A percentile compares a stretch with the other conserved stretches of the same genome.
Evolutionary conservation across 2,797 vertebrate genomes (phyloP).

Genomic region (Melanotaenia boesemani): DNA sequence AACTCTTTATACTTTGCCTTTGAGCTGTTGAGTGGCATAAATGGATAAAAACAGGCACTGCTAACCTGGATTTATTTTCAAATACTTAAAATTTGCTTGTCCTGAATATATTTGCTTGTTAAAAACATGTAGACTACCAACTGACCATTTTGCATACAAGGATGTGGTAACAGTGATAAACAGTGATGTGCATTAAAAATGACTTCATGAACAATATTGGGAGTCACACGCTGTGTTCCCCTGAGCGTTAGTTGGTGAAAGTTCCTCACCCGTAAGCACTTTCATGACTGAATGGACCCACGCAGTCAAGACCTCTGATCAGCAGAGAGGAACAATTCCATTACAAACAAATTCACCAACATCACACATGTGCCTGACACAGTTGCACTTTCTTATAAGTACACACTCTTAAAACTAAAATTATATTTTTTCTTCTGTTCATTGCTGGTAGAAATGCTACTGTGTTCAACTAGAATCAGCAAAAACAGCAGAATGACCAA

Average conservation of each 20-base stretch:
- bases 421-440: neutral
- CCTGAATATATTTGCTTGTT: neutral
- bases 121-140: neutral
- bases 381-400: constrained; percentile 9
- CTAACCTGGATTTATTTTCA: neutral
- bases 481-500: constrained; percentile 16
- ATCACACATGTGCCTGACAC: constrained; percentile 18
- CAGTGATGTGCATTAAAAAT: neutral
- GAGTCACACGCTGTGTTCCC: constrained; percentile 20
- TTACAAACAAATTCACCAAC: constrained; percentile 45
- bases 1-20: no score
- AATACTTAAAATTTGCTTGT: neutral
- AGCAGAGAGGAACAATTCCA: constrained; percentile 59
- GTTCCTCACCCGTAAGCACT: constrained; percentile 59
- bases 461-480: constrained; percentile 28
- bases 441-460: neutral
- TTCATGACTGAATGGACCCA: constrained; percentile 57
- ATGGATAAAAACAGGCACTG: neutral
- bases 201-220: constrained; percentile 3
- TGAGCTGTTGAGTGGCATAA: neutral
- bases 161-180: neutral
- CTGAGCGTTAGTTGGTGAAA: constrained; percentile 43
- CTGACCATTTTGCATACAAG: neutral
- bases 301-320: constrained; percentile 55
- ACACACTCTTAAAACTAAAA: constrained; percentile 10